phyloP scores from a whole-genome alignment of 1,140 invertebrate species.

The Adoxophyes honmai region DNA sequence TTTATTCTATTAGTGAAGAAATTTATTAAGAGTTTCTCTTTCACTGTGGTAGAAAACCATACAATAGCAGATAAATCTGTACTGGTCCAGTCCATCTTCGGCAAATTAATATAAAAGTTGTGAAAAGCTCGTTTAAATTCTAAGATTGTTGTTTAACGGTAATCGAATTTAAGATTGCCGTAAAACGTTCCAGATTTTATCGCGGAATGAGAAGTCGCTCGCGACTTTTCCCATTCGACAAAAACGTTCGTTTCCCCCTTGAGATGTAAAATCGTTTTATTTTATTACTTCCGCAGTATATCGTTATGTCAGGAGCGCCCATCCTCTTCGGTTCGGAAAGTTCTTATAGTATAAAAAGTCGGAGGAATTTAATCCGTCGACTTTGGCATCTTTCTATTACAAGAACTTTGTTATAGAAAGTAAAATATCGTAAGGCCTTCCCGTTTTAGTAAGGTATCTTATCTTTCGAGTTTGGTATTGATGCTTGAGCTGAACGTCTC shows the following conservation, averaged over 20 bases:
- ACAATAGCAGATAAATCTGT: not conserved
- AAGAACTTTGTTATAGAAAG: not conserved
- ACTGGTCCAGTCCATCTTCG: not conserved
- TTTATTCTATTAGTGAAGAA: conserved; percentile 16
- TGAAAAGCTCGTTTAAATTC: conserved; percentile 35
- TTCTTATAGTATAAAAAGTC: conserved; percentile 39
- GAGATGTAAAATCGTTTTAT: conserved; percentile 77
- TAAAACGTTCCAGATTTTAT: conserved; percentile 75
- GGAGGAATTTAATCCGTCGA: conserved; percentile 22
- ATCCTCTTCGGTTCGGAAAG: conserved; percentile 43
- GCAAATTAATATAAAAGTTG: conserved; percentile 1
- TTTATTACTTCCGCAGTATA: conserved; percentile 75
- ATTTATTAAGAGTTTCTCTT: conserved; percentile 2
- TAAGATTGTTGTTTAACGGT: conserved; percentile 72
- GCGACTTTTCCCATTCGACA: conserved; percentile 73
- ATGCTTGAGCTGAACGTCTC: no score
- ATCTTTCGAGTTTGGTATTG: conserved; percentile 6
- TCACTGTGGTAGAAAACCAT: not conserved
- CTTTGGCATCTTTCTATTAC: conserved; percentile 6
- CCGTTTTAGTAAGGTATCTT: no score
- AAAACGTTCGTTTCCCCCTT: conserved; percentile 73
- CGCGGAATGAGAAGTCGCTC: conserved; percentile 72
- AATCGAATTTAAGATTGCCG: conserved; percentile 74
- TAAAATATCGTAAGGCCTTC: no score
- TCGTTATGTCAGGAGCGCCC: conserved; percentile 60